phyloP scores from a whole-genome alignment of 1,140 invertebrate genomes.

The Protaetia brevitarsis region DNA sequence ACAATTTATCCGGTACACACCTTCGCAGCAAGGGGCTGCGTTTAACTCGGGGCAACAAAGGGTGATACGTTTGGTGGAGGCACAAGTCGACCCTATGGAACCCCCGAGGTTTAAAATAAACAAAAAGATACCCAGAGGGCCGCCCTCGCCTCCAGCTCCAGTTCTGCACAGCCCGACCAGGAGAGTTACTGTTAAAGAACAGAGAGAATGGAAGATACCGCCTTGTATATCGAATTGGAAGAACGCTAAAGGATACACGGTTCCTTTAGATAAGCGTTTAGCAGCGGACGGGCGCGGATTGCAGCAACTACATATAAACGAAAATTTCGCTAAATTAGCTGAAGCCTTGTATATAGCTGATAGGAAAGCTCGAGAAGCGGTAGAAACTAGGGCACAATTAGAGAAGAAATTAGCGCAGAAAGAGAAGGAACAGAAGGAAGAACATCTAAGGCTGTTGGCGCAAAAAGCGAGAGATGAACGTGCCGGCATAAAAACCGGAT shows the following conservation, averaged over 20 bases:
- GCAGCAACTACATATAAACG: constrained; percentile 97
- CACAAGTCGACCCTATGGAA: constrained; percentile 96
- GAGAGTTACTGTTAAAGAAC: constrained; percentile 97
- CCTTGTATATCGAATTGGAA: constrained; percentile 99
- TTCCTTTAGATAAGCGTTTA: constrained; percentile 96
- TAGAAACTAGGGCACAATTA: constrained; percentile 92
- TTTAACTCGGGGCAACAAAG: constrained; percentile 98
- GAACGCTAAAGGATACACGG: constrained; percentile 97
- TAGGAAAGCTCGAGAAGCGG: constrained; percentile 93
- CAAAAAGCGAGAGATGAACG: constrained; percentile 94
- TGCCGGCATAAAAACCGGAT: constrained; percentile 70
- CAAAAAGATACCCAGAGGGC: constrained; percentile 94
- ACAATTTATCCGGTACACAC: constrained; percentile 74
- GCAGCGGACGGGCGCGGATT: constrained; percentile 97
- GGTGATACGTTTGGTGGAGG: constrained; percentile 95
- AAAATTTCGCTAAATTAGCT: constrained; percentile 98
- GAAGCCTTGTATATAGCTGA: constrained; percentile 98
- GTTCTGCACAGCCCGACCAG: constrained; percentile 97
- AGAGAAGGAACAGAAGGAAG: constrained; percentile 98
- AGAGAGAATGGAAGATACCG: constrained; percentile 99
- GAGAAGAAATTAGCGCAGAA: constrained; percentile 97
- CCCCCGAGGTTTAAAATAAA: constrained; percentile 97
- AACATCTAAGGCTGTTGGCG: constrained; percentile 86
- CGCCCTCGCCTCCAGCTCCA: constrained; percentile 93
- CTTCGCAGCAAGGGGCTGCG: constrained; percentile 91